Evolutionary conservation across 2,113 vertebrate species (phyloP).

Genomic region (Aptenodytes patagonicus): DNA sequence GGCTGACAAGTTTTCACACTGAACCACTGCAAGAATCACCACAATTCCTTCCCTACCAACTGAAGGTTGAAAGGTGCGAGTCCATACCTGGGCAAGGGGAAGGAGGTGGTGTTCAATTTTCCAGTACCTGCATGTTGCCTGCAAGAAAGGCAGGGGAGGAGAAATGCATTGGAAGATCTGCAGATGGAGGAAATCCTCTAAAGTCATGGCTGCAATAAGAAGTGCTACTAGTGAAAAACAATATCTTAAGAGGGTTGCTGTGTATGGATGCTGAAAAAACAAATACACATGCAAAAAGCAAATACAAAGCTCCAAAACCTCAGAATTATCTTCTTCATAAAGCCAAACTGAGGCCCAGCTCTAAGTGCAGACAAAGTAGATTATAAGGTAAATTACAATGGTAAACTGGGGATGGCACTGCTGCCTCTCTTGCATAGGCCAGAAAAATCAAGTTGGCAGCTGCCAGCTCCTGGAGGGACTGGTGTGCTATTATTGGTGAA

Average conservation of each 20-base stretch:
- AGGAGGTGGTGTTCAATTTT: background rate
- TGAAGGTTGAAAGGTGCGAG: background rate
- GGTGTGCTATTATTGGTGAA: background rate
- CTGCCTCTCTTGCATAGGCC: background rate
- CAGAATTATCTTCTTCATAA: background rate
- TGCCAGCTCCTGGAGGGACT: background rate
- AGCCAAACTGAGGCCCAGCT: background rate
- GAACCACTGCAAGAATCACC: constrained; percentile 14
- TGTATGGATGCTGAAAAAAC: background rate
- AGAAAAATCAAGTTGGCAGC: background rate
- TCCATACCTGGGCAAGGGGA: background rate
- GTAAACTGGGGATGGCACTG: background rate
- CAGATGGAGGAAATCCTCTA: background rate
- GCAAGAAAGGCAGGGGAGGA: background rate
- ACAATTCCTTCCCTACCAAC: background rate
- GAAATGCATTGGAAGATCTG: background rate
- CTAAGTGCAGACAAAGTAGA: background rate
- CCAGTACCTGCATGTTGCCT: background rate
- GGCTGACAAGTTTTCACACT: constrained; percentile 16
- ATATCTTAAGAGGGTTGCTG: background rate
- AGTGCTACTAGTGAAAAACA: background rate
- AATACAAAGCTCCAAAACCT: background rate
- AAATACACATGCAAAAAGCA: background rate
- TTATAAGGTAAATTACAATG: background rate
- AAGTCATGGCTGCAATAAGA: background rate